Conservation (phyloP, 2,888 invertebrate genomes). For the Crioceris asparagi region DNA sequence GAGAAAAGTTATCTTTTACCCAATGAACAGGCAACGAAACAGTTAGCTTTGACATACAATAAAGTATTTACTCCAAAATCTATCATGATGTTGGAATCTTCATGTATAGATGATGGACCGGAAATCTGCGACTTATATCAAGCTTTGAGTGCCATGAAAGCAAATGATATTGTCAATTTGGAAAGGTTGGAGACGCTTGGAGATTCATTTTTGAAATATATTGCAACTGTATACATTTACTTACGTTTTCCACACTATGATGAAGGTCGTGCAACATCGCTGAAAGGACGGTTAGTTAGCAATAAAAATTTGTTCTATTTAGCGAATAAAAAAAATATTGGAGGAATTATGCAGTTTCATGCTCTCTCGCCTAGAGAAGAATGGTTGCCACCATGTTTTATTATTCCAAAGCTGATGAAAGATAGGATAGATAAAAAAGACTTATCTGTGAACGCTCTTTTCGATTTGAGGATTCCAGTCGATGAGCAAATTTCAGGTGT, state of each 20-base stretch:
- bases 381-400: constrained; percentile 73
- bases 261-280: constrained; percentile 69
- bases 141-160: constrained; percentile 61
- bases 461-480: constrained; percentile 35
- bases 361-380: constrained; percentile 55
- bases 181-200: constrained; percentile 83
- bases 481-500: constrained; percentile 37
- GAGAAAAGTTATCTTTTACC: neutral
- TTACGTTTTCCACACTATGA: constrained; percentile 54
- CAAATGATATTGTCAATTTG: constrained; percentile 65
- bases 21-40: neutral
- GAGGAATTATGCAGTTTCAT: constrained; percentile 45
- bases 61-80: constrained; percentile 6
- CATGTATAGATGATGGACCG: constrained; percentile 34
- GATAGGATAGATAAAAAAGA: constrained; percentile 34
- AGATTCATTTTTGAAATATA: constrained; percentile 79
- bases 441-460: constrained; percentile 39
- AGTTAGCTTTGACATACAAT: neutral
- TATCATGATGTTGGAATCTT: constrained; percentile 16
- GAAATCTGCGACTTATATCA: constrained; percentile 41
- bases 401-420: constrained; percentile 45
- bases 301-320: constrained; percentile 81
- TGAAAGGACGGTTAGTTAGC: constrained; percentile 62
- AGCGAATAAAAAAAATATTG: constrained; percentile 44
- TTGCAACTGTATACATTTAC: constrained; percentile 61